These are phyloP conservation scores for Dreissena rostriformis DNA, from an alignment of 1,140 invertebrate genomes.

Conservation along the genomic window DNA sequence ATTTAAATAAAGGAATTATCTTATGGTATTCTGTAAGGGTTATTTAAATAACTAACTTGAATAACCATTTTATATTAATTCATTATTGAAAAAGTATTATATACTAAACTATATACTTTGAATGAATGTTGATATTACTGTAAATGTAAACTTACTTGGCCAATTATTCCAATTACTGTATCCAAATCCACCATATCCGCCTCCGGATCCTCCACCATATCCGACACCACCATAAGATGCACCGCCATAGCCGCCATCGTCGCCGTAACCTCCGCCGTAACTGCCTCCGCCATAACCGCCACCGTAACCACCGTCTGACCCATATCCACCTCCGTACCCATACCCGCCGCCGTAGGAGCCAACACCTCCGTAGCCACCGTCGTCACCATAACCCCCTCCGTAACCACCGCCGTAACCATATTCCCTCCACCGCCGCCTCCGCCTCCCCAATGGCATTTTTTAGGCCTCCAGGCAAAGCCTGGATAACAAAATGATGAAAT, in stretches of 20 bases:
- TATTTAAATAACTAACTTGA: no score
- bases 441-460: neutral
- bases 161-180: no score
- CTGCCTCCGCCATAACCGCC: neutral
- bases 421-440: neutral
- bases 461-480: no score
- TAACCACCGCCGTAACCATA: conserved; percentile 3
- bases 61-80: no score
- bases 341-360: conserved; percentile 1
- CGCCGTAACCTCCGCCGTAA: neutral
- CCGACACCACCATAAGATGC: neutral
- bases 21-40: no score
- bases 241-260: neutral
- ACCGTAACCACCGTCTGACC: neutral
- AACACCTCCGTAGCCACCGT: neutral
- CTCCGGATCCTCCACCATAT: neutral
- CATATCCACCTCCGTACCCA: neutral
- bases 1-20: no score
- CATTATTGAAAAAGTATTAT: no score
- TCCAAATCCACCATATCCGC: neutral
- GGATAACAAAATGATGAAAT: no score
- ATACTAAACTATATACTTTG: no score
- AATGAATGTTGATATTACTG: no score
- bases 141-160: no score
- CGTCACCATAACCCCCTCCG: neutral